A percentile compares a stretch with the other conserved stretches of the same genome.
These are phyloP conservation scores for Pollimyrus isidori DNA, from an alignment of 2,113 vertebrate species.

Conservation along the genomic window DNA sequence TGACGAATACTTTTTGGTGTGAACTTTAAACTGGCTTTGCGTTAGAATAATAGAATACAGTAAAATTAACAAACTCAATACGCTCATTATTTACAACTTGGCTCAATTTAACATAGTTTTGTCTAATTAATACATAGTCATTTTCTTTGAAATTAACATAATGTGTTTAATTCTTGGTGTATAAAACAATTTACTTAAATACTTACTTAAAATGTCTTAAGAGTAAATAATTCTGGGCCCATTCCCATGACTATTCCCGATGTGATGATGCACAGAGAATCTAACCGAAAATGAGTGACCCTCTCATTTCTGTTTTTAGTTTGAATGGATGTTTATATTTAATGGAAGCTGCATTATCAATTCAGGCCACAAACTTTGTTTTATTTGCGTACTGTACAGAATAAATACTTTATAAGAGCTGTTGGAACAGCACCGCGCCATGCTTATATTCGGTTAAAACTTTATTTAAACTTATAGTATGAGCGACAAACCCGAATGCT, in stretches of 20 bases:
- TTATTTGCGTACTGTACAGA: background rate
- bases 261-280: background rate
- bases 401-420: background rate
- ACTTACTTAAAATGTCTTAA: background rate
- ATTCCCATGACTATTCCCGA: background rate
- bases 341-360: background rate
- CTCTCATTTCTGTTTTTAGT: background rate
- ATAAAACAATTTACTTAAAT: background rate
- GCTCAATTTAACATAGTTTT: background rate
- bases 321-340: background rate
- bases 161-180: background rate
- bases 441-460: background rate
- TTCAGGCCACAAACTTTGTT: background rate
- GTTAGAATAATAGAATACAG: background rate
- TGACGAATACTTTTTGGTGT: background rate
- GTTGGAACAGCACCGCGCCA: background rate
- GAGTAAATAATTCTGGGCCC: background rate
- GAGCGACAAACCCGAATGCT: background rate
- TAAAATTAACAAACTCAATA: background rate
- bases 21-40: background rate
- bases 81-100: background rate
- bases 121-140: background rate
- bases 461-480: background rate
- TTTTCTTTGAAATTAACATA: background rate
- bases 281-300: background rate